Base-by-base conservation (phyloP, 2,797 vertebrate species). In the Manis crassicaudata region DNA sequence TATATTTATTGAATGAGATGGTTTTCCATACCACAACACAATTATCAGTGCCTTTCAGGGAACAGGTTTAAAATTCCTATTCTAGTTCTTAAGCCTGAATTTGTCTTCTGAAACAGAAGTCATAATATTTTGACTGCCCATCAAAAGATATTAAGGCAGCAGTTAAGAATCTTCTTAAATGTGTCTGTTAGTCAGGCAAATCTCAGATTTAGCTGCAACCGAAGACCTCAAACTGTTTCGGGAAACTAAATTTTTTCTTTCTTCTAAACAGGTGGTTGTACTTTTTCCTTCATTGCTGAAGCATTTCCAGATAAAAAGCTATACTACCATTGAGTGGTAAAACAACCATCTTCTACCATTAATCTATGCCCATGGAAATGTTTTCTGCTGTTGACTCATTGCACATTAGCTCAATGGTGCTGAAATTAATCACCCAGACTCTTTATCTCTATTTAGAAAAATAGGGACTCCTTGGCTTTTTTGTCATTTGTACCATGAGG, bases 361-460 rank as follows among this genome's bases (percentile, higher is more conserved):
- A 90, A 79, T 88, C 20, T 52, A 79, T 58, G 65, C 29, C 52
- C 68, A 37, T 46, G 60, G 68, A 97, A 96, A 95, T 86, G 72
- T 87, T 81, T 82, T 95, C 93, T 96, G 91, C 84, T 70, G 73
- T 90, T 89, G 91, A 92, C 56, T 95, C 76, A 52, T 52, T 94
- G 93, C 63, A 94, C 94, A 97, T 95, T 88, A 97, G 96, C 87
- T 97, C 62, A 68, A 16, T 43, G 52, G 83, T 88, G 58, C 81
- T 92, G 60, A 93, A 96, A 97, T 97, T 97, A 97, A 97, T 97
- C 95, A 96, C 81, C 67, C 70, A 85, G 68, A 75, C 63, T 94
- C 92, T 94, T 95, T 95, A 94, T 95, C 96, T 97, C 84, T 82
- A 87, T 95, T 95, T 92, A 94, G 95, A 92, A 97, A 97, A 96